phyloP scores from a whole-genome alignment of 2,113 vertebrate genomes.

The Psittacara wagleri region DNA sequence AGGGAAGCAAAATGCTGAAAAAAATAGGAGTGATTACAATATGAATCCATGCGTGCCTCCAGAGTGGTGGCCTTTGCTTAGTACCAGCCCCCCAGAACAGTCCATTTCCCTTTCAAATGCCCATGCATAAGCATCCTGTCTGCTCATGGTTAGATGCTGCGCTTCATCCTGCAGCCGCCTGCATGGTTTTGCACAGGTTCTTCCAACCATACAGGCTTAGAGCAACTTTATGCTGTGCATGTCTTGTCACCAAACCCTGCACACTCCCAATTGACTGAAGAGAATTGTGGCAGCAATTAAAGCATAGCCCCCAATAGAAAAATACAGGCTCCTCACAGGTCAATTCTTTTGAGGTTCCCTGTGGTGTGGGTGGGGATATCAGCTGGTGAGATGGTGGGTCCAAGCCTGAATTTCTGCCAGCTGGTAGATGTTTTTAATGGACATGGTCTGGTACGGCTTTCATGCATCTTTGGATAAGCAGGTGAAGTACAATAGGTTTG shows the following conservation, averaged over 20 bases:
- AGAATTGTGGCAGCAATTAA: not conserved
- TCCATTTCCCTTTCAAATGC: not conserved
- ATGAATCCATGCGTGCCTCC: not conserved
- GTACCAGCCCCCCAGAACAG: not conserved
- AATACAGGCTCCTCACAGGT: not conserved
- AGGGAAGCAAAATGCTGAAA: not conserved
- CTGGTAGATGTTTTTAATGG: not conserved
- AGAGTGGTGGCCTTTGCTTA: not conserved
- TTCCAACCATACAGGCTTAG: not conserved
- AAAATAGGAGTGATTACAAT: not conserved
- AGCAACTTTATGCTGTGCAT: not conserved
- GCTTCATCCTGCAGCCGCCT: not conserved
- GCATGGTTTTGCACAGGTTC: not conserved
- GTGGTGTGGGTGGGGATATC: not conserved
- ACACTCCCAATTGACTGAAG: not conserved
- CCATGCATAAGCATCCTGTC: accelerated
- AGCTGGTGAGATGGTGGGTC: not conserved
- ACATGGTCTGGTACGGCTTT: not conserved
- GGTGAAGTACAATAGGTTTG: not conserved
- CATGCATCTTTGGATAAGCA: accelerated
- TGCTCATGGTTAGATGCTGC: not conserved
- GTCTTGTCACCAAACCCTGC: not conserved
- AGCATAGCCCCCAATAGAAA: not conserved
- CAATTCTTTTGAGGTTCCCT: not conserved
- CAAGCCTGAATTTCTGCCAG: not conserved